Evolutionary conservation across 2,888 invertebrate species (phyloP).

Genomic region (Strigamia transsilvanica): DNA sequence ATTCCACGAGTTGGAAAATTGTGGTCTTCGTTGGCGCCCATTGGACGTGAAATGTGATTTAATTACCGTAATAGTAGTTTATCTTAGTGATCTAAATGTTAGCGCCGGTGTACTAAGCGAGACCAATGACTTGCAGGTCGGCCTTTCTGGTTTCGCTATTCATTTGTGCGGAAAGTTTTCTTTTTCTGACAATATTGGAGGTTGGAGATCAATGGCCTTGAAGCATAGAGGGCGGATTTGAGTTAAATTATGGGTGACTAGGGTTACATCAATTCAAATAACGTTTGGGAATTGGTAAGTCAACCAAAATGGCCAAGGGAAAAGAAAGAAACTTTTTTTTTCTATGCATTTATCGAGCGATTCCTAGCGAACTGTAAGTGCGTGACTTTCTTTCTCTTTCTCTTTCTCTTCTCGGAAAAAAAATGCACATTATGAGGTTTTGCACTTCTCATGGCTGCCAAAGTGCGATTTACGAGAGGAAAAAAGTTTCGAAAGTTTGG

Average conservation of each 20-base stretch:
- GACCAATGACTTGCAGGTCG: neutral
- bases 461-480: neutral
- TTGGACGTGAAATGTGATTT: neutral
- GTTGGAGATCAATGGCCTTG: constrained; percentile 20
- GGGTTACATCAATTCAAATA: constrained; percentile 18
- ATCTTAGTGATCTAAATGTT: neutral
- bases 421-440: neutral
- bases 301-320: neutral
- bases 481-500: neutral
- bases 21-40: neutral
- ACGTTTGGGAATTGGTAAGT: constrained; percentile 23
- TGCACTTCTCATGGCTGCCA: constrained; percentile 3
- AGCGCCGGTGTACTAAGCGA: neutral
- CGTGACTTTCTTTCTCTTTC: neutral
- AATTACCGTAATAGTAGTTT: constrained; percentile 9
- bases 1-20: neutral
- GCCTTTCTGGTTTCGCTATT: neutral
- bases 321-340: neutral
- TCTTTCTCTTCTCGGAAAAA: neutral
- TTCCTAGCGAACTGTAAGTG: neutral
- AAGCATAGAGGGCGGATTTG: neutral
- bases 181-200: neutral
- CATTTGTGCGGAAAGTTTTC: constrained; percentile 4
- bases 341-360: constrained; percentile 14
- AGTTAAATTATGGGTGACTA: neutral